Evolutionary conservation across 2,797 vertebrate species (phyloP).

Genomic region (Melanotaenia maccullochi): DNA sequence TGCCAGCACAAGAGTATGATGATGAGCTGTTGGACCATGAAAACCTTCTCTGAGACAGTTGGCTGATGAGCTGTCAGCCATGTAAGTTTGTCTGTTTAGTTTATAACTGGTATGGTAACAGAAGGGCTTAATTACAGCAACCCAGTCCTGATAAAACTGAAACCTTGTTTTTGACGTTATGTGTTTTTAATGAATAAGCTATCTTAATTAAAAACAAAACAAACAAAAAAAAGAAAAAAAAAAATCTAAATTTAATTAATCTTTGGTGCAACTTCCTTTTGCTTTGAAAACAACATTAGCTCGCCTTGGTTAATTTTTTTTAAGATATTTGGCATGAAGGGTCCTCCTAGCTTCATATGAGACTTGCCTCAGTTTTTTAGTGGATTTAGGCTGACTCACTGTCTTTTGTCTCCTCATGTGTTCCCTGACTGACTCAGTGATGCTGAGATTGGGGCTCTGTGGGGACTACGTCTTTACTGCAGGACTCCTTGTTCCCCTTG

Average conservation of each 20-base stretch:
- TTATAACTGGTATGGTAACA: not conserved
- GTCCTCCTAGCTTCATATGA: constrained; percentile 1
- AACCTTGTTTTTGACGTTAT: no score
- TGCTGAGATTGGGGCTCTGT: constrained; percentile 14
- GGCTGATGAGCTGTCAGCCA: constrained; percentile 20
- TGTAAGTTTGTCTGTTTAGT: not conserved
- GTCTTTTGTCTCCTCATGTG: constrained; percentile 11
- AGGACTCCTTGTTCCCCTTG: constrained; percentile 7
- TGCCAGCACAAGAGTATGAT: not conserved
- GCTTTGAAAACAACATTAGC: not conserved
- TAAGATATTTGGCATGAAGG: not conserved
- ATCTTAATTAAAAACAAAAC: not conserved
- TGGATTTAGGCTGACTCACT: constrained; percentile 5
- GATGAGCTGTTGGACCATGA: constrained; percentile 17
- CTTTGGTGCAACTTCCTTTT: not conserved
- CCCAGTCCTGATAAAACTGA: no score
- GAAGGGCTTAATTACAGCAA: not conserved
- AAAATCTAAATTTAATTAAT: not conserved
- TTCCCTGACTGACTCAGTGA: constrained; percentile 14
- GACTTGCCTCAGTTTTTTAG: constrained; percentile 3
- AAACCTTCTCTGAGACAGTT: not conserved
- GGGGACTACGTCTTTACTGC: constrained; percentile 12
- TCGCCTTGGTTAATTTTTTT: constrained; percentile 8
- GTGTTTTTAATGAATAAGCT: not conserved
- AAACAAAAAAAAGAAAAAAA: not conserved